A percentile compares a stretch with the other conserved stretches of the same genome.
Conservation (phyloP, 2,888 invertebrate genomes). For the Onthophagus sagittarius region DNA sequence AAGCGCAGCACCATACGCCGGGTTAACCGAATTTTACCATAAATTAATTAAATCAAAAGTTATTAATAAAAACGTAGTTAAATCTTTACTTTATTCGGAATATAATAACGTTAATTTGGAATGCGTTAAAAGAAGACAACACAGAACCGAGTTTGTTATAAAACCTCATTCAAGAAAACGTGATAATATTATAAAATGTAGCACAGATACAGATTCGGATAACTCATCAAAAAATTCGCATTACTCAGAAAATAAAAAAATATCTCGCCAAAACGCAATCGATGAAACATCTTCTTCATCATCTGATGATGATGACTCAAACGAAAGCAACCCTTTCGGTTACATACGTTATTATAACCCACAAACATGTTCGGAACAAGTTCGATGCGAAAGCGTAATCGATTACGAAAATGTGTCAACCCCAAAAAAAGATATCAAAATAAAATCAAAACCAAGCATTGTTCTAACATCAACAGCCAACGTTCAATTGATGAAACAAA, state of each 20-base stretch:
- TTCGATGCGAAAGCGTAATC: slow-evolving; percentile 51
- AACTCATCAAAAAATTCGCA: slow-evolving; percentile 47
- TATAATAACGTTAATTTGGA: slow-evolving; percentile 55
- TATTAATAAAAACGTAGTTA: slow-evolving; percentile 67
- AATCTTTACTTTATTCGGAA: slow-evolving; percentile 68
- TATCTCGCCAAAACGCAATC: slow-evolving; percentile 60
- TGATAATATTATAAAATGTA: slow-evolving; percentile 43
- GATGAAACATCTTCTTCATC: slow-evolving; percentile 31
- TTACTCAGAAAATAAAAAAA: slow-evolving; percentile 46
- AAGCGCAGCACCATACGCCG: slow-evolving; percentile 72
- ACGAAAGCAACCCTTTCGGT: slow-evolving; percentile 62
- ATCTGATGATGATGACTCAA: slow-evolving; percentile 51
- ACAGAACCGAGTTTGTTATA: slow-evolving; percentile 50
- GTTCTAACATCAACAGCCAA: slow-evolving; percentile 52
- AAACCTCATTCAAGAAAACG: slow-evolving; percentile 38
- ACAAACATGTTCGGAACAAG: slow-evolving; percentile 44
- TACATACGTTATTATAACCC: slow-evolving; percentile 63
- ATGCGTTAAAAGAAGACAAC: slow-evolving; percentile 54
- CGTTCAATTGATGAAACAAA: slow-evolving; percentile 43
- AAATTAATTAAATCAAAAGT: slow-evolving; percentile 69
- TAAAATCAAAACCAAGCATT: slow-evolving; percentile 39
- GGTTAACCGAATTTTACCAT: slow-evolving; percentile 72
- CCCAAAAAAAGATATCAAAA: slow-evolving; percentile 13
- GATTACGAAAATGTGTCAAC: slow-evolving; percentile 47
- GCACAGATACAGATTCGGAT: slow-evolving; percentile 46